Evolutionary conservation across 1,140 invertebrate genomes (phyloP), one percentile per base, ranked within the genome.

Genomic region (Microplitis mediator): DNA sequence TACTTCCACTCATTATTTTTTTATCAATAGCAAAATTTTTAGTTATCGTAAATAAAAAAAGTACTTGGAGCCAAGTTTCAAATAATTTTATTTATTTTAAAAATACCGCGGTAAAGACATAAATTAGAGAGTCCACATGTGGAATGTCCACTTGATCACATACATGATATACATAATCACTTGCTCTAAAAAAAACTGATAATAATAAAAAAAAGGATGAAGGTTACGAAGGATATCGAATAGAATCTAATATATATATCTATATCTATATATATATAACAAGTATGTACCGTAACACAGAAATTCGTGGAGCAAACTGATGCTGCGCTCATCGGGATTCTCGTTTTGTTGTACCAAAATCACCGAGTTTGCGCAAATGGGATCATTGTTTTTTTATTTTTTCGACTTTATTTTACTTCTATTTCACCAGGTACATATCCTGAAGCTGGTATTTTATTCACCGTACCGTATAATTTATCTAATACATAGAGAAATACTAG

Each of bases 341-440:
- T 54, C 50, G 65, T 50, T 67, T 39, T 39, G 39, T 67, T 67
- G 52, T 67, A 34, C 16, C 23, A 52, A 51, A 64, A 45, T 39
- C 14, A 67, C 52, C 50, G 65, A 67, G 65, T 54, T 67, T 67
- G 65, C 65, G 65, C 65, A 67, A 67, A 67, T 67, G 65, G 50
- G 32, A 67, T 39, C 65, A 50, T 54, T 50, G 52, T 52, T 67
- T 67, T 67, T 13, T 32, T 32, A 3, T 1, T 14, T 65, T 35
- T 35, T 45, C 31, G 65, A 50, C 35, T 34, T 64, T 35, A 45
- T 45, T 45, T 45, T 45, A 11, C 11, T 45, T 45, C 39, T 45
- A 45, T 45, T 45, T 45, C 39, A 45, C 39, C 39, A 45, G 39
- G 39, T 45, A 45, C 39, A 45, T 58, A 31, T 16, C 56, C 56